Base-by-base conservation (phyloP, 2,797 vertebrate species). In the Oreochromis mossambicus region DNA sequence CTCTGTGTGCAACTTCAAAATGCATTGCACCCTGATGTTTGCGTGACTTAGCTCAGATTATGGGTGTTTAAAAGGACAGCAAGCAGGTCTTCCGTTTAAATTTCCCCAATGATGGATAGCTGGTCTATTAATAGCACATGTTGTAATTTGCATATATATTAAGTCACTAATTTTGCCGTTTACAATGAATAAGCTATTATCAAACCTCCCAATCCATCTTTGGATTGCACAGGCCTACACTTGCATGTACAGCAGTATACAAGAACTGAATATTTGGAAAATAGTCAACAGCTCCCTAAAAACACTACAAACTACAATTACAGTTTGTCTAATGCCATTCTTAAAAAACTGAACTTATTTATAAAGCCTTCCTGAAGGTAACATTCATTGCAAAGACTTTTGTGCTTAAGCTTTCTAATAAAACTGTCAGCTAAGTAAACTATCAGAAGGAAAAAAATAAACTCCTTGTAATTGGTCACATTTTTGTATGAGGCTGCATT, bases 61-160 rank as follows among this genome's bases (percentile, higher is more conserved):
- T 51, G 3, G 14, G 55, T 79, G 56, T 56, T 50, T 75, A 29
- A 46, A 6, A n/a, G 4, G 29, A 75, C n/a, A 73, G 77, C 26
- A n/a, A 46, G 14, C 78, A 83, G 50, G 29, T 58, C 26, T 14
- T 55, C 12, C 38, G 50, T 43, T 75, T 75, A 19, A 8, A 48
- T 32, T 75, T 50, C 7, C 11, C 17, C 46, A 75, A 1, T 50
- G 70, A 50, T 50, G 70, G 46, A 75, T 50, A 50, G 70, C 70
- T 50, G 46, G 8, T 55, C 19, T 78, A 48, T 83, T 78, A 73
- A 83, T 66, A 83, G 50, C 29, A 52, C 36, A 43, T 75, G 0
- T 78, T 78, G 24, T 84, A 54, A 86, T 87, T 83, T 58, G 26
- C 70, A 75, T 75, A 75, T 50, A 75, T 75, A 75, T 75, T 75